Base-by-base conservation (phyloP, 2,113 vertebrate species). In the Seriola aureovittata region DNA sequence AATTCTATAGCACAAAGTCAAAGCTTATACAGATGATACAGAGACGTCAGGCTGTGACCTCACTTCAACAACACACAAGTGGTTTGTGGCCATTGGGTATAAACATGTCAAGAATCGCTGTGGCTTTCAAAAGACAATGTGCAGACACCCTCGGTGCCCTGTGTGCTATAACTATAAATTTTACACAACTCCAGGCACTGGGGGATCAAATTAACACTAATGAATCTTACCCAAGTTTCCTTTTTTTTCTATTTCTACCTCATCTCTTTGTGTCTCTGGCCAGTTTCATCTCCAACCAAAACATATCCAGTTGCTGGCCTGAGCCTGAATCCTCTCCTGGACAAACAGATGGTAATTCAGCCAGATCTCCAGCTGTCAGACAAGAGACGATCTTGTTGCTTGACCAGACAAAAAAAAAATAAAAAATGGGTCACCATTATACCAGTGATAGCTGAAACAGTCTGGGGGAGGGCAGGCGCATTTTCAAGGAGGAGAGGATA, bases 301-400 rank as follows among this genome's bases (percentile, higher is more conserved):
- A 87, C 86, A 89, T 58, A 89, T 84, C 88, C 77, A 46, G 14
- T 85, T 67, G 77, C 85, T 38, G 2, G 17, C 8, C 74, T 72
- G 65, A 71, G 25, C 73, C 50, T 2, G 1, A 62, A 42, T 9
- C 42, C 58, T 59, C 59, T 80, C 63, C 80, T 84, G 78, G 81
- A 88, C 85, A 88, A 91, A 92, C 83, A 90, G 60, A 87, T 40
- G 54, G 78, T 52, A 48, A 80, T 40, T 58, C 74, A 64, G 64
- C 71, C 72, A 64, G 66, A 80, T 67, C 82, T 84, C 75, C 86
- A 82, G 90, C 85, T 90, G 85, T 86, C 85, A 79, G 63, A 80
- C 29, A 1, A 5, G 62, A 78, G 63, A 78, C 23, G 4, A 6
- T 50, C 75, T 60, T 59, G 83, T 60, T 69, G 36, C 54, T 62